Conservation (phyloP, 1,140 invertebrate genomes). For the Campoletis sonorensis region DNA sequence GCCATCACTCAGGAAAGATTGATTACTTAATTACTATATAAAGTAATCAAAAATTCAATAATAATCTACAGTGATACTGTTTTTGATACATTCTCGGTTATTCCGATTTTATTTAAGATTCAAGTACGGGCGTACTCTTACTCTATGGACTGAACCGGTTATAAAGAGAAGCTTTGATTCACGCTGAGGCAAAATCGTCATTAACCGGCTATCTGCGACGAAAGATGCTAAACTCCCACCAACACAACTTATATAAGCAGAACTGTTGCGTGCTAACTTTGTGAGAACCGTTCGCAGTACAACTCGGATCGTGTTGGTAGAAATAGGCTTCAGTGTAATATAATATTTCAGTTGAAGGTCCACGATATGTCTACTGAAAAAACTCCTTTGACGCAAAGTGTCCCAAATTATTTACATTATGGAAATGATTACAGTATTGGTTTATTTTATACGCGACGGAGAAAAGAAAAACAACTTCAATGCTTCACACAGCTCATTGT, state of each 20-base stretch:
- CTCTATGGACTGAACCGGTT: neutral
- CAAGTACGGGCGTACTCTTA: neutral
- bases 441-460: constrained; percentile 53
- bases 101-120: no score
- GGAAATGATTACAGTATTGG: constrained; percentile 32
- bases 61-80: no score
- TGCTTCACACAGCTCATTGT: neutral
- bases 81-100: no score
- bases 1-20: no score
- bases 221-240: constrained; percentile 18
- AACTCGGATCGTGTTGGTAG: neutral
- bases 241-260: constrained; percentile 30
- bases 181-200: neutral
- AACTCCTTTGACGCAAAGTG: constrained; percentile 49
- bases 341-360: neutral
- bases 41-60: no score
- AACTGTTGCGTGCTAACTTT: no score
- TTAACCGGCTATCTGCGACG: neutral
- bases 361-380: constrained; percentile 51
- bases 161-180: neutral
- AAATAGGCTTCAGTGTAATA: neutral
- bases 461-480: constrained; percentile 43
- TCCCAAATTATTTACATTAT: constrained; percentile 38
- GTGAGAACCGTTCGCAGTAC: neutral
- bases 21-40: no score